Evolutionary conservation across 2,113 vertebrate species (phyloP).

Genomic region (Siniperca knerii): DNA sequence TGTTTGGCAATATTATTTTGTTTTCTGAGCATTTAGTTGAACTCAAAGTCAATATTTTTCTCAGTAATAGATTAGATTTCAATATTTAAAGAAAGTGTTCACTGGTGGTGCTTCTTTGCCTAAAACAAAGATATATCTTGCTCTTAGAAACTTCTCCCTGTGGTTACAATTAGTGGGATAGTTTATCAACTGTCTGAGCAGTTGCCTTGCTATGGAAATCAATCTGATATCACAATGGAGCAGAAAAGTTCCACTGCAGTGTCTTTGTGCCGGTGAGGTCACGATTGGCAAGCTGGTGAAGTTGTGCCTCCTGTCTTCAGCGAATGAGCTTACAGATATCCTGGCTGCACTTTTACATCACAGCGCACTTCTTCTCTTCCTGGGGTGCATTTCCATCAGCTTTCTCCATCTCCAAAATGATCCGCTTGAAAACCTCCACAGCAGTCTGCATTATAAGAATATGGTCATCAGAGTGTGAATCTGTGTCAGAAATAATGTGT

Average conservation of each 20-base stretch:
- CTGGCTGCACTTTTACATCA: constrained; percentile 81
- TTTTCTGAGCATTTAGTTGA: constrained; percentile 36
- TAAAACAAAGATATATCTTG: constrained; percentile 48
- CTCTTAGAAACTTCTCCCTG: constrained; percentile 49
- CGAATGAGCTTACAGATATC: constrained; percentile 73
- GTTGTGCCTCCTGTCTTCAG: constrained; percentile 80
- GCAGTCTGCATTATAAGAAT: constrained; percentile 80
- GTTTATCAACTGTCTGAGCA: constrained; percentile 48
- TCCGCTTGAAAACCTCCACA: constrained; percentile 88
- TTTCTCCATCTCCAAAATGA: constrained; percentile 90
- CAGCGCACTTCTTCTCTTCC: constrained; percentile 84
- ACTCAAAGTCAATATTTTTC: constrained; percentile 37
- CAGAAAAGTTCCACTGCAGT: constrained; percentile 61
- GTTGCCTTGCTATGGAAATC: constrained; percentile 54
- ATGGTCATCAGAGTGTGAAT: constrained; percentile 31
- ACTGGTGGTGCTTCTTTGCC: constrained; percentile 32
- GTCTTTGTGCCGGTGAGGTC: constrained; percentile 71
- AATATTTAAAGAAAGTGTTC: constrained; percentile 40
- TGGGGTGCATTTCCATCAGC: constrained; percentile 84
- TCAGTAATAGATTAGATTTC: constrained; percentile 32
- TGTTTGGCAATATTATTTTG: constrained; percentile 28
- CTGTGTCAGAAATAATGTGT: neutral
- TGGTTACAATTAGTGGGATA: constrained; percentile 45
- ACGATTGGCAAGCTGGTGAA: constrained; percentile 76
- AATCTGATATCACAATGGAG: constrained; percentile 59